phyloP scores from a whole-genome alignment of 2,888 invertebrate genomes.

The Polymixis lichenea region DNA sequence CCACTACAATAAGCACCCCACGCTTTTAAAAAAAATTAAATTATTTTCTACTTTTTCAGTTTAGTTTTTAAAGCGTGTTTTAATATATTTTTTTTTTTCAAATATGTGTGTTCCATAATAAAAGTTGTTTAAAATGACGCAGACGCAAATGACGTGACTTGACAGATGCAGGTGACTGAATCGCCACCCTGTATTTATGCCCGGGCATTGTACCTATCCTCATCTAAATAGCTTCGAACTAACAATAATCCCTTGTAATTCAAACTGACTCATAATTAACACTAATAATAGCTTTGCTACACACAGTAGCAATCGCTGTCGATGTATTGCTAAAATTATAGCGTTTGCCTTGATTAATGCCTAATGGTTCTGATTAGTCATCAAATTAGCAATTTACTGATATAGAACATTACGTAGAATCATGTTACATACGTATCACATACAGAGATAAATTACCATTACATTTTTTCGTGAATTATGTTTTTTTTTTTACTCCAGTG shows the following conservation, averaged over 20 bases:
- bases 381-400: slow-evolving; percentile 35
- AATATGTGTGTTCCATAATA: too few species aligned
- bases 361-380: slow-evolving; percentile 31
- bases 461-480: not conserved
- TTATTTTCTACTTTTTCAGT: too few species aligned
- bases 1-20: too few species aligned
- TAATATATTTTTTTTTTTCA: too few species aligned
- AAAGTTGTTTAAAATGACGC: too few species aligned
- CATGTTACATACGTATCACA: not conserved
- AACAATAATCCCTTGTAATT: slow-evolving; percentile 8
- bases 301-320: not conserved
- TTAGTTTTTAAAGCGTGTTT: too few species aligned
- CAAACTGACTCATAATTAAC: slow-evolving; percentile 17
- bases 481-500: not conserved
- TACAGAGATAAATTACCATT: not conserved
- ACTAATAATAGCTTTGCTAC: slow-evolving; percentile 22
- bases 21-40: too few species aligned
- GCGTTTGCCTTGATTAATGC: slow-evolving; percentile 10
- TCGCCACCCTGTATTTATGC: not conserved
- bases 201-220: not conserved
- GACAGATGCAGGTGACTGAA: too few species aligned
- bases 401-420: slow-evolving; percentile 3
- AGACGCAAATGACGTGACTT: too few species aligned
- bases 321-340: slow-evolving; percentile 37
- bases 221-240: not conserved